Percentiles rank a stretch among this genome's conserved stretches.
phyloP scores from a whole-genome alignment of 1,140 invertebrate species.

The Drosophila erecta region DNA sequence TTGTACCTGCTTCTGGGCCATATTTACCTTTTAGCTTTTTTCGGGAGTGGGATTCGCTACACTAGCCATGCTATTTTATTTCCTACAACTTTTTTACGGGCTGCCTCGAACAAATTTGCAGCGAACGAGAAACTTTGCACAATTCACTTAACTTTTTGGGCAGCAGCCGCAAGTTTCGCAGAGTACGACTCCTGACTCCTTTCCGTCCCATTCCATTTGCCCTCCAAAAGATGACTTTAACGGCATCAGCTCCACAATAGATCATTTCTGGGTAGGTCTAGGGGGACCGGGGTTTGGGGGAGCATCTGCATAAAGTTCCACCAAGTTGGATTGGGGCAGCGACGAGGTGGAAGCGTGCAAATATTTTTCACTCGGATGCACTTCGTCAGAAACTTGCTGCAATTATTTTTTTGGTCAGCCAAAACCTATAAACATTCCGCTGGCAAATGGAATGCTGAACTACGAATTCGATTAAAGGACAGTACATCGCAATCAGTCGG shows the following conservation, averaged over 20 bases:
- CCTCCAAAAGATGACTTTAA: conserved; percentile 23
- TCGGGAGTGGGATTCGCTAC: conserved; percentile 21
- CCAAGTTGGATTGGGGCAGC: conserved; percentile 36
- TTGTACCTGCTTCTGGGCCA: conserved; percentile 45
- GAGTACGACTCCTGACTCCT: conserved; percentile 37
- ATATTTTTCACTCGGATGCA: conserved; percentile 67
- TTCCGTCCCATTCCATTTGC: conserved; percentile 46
- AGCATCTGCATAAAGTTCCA: conserved; percentile 44
- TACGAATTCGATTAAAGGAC: conserved; percentile 13
- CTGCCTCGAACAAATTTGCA: conserved; percentile 70
- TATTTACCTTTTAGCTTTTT: conserved; percentile 73
- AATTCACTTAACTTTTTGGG: conserved; percentile 81
- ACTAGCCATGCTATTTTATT: conserved; percentile 10
- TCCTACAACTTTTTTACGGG: conserved; percentile 59
- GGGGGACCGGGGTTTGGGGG: neutral
- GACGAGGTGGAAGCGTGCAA: conserved; percentile 30
- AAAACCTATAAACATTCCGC: conserved; percentile 52
- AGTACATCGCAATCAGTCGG: conserved; percentile 8
- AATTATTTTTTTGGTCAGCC: conserved; percentile 64
- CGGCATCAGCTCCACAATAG: conserved; percentile 51
- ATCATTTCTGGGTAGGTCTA: conserved; percentile 43
- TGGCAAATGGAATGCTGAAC: conserved; percentile 10
- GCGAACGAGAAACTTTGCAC: conserved; percentile 73
- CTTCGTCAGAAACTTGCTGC: conserved; percentile 46
- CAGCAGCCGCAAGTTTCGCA: conserved; percentile 61